Percentiles rank a stretch among this genome's conserved stretches.
Evolutionary conservation across 2,888 invertebrate species (phyloP).

Genomic region (Fragum fragum): DNA sequence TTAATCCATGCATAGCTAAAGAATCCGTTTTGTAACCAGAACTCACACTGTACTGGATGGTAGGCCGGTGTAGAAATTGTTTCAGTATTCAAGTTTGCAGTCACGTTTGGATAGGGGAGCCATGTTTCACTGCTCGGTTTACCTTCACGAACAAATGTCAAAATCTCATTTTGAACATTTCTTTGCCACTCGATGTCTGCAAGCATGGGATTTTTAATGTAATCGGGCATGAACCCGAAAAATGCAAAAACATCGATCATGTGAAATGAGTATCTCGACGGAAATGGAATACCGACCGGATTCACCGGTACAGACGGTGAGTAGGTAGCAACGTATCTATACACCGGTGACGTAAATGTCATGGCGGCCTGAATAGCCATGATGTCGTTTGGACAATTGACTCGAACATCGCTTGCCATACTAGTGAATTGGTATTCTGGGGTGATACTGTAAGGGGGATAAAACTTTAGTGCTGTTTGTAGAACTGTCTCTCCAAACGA

Average conservation of each 20-base stretch:
- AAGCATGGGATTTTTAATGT: constrained; percentile 64
- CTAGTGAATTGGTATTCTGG: constrained; percentile 79
- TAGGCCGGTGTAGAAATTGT: constrained; percentile 61
- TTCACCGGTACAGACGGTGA: constrained; percentile 74
- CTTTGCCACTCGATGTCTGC: constrained; percentile 71
- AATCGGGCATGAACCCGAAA: constrained; percentile 71
- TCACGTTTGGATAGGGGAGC: constrained; percentile 69
- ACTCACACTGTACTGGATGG: constrained; percentile 75
- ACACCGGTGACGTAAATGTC: constrained; percentile 71
- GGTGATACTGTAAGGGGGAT: constrained; percentile 63
- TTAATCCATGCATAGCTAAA: constrained; percentile 80
- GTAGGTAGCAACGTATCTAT: constrained; percentile 77
- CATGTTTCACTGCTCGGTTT: constrained; percentile 65
- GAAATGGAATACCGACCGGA: constrained; percentile 58
- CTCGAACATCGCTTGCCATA: constrained; percentile 81
- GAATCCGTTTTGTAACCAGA: constrained; percentile 76
- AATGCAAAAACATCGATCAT: constrained; percentile 79
- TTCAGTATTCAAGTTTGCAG: constrained; percentile 67
- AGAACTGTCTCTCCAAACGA: constrained; percentile 74
- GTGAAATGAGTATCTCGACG: constrained; percentile 75
- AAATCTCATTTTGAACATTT: constrained; percentile 73
- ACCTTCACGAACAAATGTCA: constrained; percentile 74
- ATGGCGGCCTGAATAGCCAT: constrained; percentile 66
- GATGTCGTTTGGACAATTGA: constrained; percentile 78
- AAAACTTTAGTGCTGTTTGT: constrained; percentile 67